Percentiles rank a stretch among this genome's conserved stretches.
Evolutionary conservation across 1,140 invertebrate species (phyloP).

Genomic region (Eueides isabella): DNA sequence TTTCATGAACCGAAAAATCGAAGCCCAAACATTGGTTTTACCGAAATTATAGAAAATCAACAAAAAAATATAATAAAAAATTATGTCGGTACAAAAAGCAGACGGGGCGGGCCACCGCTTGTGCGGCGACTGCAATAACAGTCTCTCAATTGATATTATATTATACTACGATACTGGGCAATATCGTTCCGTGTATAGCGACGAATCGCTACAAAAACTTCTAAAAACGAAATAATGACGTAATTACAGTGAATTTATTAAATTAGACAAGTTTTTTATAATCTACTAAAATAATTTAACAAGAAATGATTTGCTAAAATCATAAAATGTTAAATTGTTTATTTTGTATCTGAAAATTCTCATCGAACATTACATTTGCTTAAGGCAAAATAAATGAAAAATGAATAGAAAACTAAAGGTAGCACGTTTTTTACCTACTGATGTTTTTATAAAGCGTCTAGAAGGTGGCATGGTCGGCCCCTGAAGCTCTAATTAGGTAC

Average conservation of each 20-base stretch:
- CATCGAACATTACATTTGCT: not conserved
- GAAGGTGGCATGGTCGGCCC: slow-evolving; percentile 53
- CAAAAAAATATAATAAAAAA: slow-evolving; percentile 72
- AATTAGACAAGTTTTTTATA: not conserved
- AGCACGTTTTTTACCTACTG: slow-evolving; percentile 60
- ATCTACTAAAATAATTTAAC: not conserved
- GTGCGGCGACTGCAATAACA: slow-evolving; percentile 50
- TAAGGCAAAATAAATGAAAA: slow-evolving; percentile 18
- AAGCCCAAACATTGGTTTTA: slow-evolving; percentile 81
- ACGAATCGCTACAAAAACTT: not conserved
- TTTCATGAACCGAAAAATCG: slow-evolving; percentile 82
- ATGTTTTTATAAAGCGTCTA: slow-evolving; percentile 57
- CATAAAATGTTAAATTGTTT: not conserved
- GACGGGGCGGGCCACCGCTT: slow-evolving; percentile 54
- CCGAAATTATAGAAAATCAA: slow-evolving; percentile 78
- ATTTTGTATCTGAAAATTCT: not conserved
- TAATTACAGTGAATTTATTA: not conserved
- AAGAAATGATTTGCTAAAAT: not conserved
- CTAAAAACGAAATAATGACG: not conserved
- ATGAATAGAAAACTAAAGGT: slow-evolving; percentile 42
- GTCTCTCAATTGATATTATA: slow-evolving; percentile 1
- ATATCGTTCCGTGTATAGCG: not conserved
- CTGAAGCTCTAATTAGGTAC: slow-evolving; percentile 71
- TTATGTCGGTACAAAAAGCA: slow-evolving; percentile 49
- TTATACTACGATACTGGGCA: not conserved